Evolutionary conservation across 1,140 invertebrate genomes (phyloP).

Genomic region (Leptopilina clavipes): DNA sequence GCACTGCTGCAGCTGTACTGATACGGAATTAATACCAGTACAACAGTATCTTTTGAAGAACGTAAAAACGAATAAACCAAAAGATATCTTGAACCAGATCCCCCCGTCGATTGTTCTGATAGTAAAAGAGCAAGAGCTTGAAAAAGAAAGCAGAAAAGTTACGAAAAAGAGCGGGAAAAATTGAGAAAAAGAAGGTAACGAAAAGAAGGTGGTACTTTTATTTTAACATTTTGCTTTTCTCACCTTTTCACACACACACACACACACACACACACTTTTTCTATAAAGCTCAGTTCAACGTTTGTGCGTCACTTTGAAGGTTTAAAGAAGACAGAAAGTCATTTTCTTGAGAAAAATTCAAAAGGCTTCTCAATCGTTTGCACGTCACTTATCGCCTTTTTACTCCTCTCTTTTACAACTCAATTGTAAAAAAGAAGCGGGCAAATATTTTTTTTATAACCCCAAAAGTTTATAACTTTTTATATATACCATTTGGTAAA

Average conservation of each 20-base stretch:
- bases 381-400: constrained; percentile 5
- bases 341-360: constrained; percentile 6
- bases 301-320: constrained; percentile 2
- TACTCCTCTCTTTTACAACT: background rate
- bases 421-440: background rate
- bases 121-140: background rate
- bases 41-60: background rate
- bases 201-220: background rate
- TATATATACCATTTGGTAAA: too few relatives aligned
- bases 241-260: background rate
- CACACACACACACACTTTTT: background rate
- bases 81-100: background rate
- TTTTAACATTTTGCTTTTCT: constrained; percentile 7
- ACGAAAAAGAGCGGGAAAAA: background rate
- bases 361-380: constrained; percentile 17
- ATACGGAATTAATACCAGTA: too few relatives aligned
- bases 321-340: constrained; percentile 9
- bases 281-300: background rate
- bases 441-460: background rate
- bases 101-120: background rate
- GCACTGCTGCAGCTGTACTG: too few relatives aligned
- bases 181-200: background rate
- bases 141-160: background rate
- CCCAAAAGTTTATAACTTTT: too few relatives aligned
- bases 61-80: background rate